Evolutionary conservation across 2,888 invertebrate genomes (phyloP).

Genomic region (Microctonus brassicae): DNA sequence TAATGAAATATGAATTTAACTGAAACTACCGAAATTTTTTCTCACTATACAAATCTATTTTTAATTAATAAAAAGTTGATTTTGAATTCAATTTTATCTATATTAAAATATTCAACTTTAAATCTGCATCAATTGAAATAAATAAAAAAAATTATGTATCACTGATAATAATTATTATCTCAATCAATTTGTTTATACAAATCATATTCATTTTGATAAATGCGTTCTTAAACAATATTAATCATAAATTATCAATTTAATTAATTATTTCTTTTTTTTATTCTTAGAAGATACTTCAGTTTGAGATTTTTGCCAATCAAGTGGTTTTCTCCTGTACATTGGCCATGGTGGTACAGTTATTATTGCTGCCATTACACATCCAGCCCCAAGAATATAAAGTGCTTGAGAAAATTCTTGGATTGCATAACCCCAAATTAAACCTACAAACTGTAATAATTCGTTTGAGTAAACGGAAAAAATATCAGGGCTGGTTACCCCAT

Average conservation of each 20-base stretch:
- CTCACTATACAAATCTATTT: no score
- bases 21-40: no score
- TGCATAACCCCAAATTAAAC: slow-evolving; percentile 91
- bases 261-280: slow-evolving; percentile 71
- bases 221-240: not conserved
- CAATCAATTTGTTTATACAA: slow-evolving; percentile 2
- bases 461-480: slow-evolving; percentile 4
- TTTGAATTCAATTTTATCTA: no score
- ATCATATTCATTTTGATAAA: not conserved
- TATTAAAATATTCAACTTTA: no score
- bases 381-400: slow-evolving; percentile 91
- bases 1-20: no score
- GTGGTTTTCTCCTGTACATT: slow-evolving; percentile 88
- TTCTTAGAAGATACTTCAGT: slow-evolving; percentile 67
- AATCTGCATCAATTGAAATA: not conserved
- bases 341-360: slow-evolving; percentile 98
- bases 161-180: not conserved
- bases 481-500: not conserved
- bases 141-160: not conserved
- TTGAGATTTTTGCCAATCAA: slow-evolving; percentile 88
- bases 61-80: no score
- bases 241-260: slow-evolving; percentile 9
- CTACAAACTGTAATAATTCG: slow-evolving; percentile 75
- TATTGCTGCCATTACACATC: slow-evolving; percentile 88
- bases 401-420: slow-evolving; percentile 97